Base-by-base conservation (phyloP, 2,797 vertebrate species). In the Enteromius radiatus region DNA sequence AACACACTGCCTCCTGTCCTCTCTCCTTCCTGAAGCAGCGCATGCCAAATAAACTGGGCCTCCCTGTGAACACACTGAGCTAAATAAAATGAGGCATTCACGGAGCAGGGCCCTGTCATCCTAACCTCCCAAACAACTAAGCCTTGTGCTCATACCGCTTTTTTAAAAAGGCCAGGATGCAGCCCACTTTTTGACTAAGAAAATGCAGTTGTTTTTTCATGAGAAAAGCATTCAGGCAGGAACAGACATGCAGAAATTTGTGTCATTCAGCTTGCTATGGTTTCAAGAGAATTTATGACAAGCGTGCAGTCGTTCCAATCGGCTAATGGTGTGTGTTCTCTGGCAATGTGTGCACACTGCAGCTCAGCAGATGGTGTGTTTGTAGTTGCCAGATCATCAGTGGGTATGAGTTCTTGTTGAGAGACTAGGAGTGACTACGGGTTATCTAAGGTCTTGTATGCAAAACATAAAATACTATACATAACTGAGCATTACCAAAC, bases 1-100 rank as follows among this genome's bases (percentile, higher is more conserved):
- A 77, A 75, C 71, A 59, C 85, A 86, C 83, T 84, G 86, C 86
- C 90, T 89, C 84, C 91, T 86, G 89, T 90, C 90, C 86, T 49
- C 85, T 75, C 90, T 80, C 56, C 79, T 83, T 80, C 81, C 76
- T 70, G 80, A 91, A 88, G 64, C 84, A 61, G 31, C 11, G 78
- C 28, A 36, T 86, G 85, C 84, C 84, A 87, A 86, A 87, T 82
- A 88, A 89, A 83, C 85, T 67, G 41, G 81, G 82, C 82, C 85
- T 84, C 78, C 64, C 56, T 78, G 79, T 81, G 80, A 85, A 81
- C 82, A 84, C 52, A 67, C 84, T 59, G 73, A 61, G 77, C 86
- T 85, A 81, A 69, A 88, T 84, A 81, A 85, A 89, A 88, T 81
- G 70, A 86, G 74, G 73, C 74, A 88, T 89, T 89, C 85, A 88